Evolutionary conservation across 2,888 invertebrate genomes (phyloP), one percentile per base, ranked within the genome.

Genomic region (Axea sp.): DNA sequence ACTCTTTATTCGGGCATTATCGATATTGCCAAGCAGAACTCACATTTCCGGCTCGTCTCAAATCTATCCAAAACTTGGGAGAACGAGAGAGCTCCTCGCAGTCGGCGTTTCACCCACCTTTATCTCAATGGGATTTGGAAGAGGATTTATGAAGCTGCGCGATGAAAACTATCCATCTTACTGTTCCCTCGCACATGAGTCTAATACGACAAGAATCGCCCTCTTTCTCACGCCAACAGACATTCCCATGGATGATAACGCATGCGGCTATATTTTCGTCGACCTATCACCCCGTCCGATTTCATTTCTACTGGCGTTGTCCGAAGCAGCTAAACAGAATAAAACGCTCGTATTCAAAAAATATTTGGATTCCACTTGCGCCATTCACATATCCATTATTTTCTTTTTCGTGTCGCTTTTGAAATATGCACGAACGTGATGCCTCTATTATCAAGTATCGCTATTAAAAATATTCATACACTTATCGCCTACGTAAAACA

Each of bases 81-180:
- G 8, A 35, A 24, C 19, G 30, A 49, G 41, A 22, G 43, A 28
- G 47, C 24, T 37, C 8, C 51, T 26, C 17, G 19, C 15, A 47
- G 39, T 43, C 49, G 19, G 30, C 26, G 12, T 57, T 39, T 57
- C 55, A 9, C 19, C 53, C 39, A 55, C 45, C 65, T 77, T 75
- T 74, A 78, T 75, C 80, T 59, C 30, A 35, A 37, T 39, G 59
- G 78, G 80, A 80, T 82, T 77, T 53, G 71, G 64, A 37, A 51
- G 55, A 76, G 80, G 81, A 84, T 84, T 84, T 83, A 84, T 83
- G 82, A 81, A 72, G 64, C 62, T 24, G 37, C 62, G 55, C 51
- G 71, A 82, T 82, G 84, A 82, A 81, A 84, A 82, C 84, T 81
- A 84, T 84, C 78, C 78, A 80, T 84, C 83, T 83, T 81, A 62